Evolutionary conservation across 2,797 vertebrate species (phyloP), one percentile per base, ranked within the genome.

Genomic region (Alectoris magna): DNA sequence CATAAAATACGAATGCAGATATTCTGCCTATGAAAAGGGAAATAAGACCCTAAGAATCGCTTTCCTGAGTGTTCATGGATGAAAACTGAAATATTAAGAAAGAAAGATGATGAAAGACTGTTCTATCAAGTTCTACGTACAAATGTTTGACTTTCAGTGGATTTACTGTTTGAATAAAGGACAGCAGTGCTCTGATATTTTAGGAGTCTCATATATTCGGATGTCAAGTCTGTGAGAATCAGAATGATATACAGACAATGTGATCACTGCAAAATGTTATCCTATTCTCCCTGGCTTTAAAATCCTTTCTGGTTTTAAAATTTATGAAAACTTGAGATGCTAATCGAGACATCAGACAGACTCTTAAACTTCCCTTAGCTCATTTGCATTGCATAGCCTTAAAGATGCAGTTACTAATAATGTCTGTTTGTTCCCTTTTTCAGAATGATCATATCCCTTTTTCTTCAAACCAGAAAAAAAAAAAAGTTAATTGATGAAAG

Each of bases 161-260:
- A 84, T 95, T 87, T 94, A 19, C 41, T 73, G 8, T 31, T 94
- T 90, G 60, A 88, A 94, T 71, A 82, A 74, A 79, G 62, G 19
- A 63, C 67, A 91, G 49, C 64, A 88, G 26, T 36, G 41, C 63
- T 84, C 59, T 43, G 29, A 29, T 80, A 62, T 76, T 90, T 91
- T 26, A 90, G 88, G 86, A 82, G 18, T 88, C 69, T 71, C 29
- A 13, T n/a, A 4, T 68, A 71, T 94, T 91, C 48, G 38, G 11
- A 60, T 23, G 46, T 69, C 78, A 90, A 90, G 27, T 21, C 49
- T 83, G 29, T 31, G 73, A 49, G 31, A 73, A 53, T 84, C 26
- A 74, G 56, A 74, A 73, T 14, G 66, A 94, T 71, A 72, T 10
- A 29, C 58, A 94, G 78, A 89, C 62, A 91, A 83, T 29, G 13